Evolutionary conservation across 2,797 vertebrate genomes (phyloP).

Genomic region (Pelobates cultripes): DNA sequence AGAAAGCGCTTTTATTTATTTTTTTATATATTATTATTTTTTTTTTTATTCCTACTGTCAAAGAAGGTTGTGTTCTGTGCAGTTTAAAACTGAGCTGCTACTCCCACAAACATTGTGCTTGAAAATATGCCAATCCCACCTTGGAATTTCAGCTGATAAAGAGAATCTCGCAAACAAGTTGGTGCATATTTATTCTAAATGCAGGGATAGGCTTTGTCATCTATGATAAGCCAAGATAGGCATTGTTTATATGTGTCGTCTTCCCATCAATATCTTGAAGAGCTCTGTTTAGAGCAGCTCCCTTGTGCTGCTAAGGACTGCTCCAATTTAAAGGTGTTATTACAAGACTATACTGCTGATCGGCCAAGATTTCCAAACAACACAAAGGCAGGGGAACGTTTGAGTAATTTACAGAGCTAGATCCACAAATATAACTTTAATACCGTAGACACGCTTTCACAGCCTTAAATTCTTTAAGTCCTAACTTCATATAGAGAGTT

Average conservation of each 20-base stretch:
- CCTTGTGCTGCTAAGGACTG: not conserved
- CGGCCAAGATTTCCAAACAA: slow-evolving; percentile 41
- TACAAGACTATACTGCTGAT: slow-evolving; percentile 52
- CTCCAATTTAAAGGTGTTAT: slow-evolving; percentile 43
- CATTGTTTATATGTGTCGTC: slow-evolving; percentile 60
- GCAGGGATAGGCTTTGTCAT: slow-evolving; percentile 65
- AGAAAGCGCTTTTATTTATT: slow-evolving; percentile 19
- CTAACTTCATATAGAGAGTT: slow-evolving; percentile 48
- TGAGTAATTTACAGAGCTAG: slow-evolving; percentile 31
- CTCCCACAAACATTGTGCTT: slow-evolving; percentile 60
- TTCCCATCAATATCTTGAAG: slow-evolving; percentile 54
- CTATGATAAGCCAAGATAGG: slow-evolving; percentile 59
- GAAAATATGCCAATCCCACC: slow-evolving; percentile 64
- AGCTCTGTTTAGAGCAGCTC: slow-evolving; percentile 41
- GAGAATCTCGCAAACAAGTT: slow-evolving; percentile 60
- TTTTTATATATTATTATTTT: slow-evolving; percentile 3
- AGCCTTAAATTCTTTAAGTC: slow-evolving; percentile 47
- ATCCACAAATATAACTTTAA: slow-evolving; percentile 44
- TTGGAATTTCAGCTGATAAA: slow-evolving; percentile 69
- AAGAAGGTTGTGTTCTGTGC: slow-evolving; percentile 57
- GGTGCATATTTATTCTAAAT: slow-evolving; percentile 67
- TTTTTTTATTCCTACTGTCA: slow-evolving; percentile 42
- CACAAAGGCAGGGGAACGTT: slow-evolving; percentile 29
- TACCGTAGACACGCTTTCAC: slow-evolving; percentile 41
- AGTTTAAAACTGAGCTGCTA: slow-evolving; percentile 58